Evolutionary conservation across 2,888 invertebrate genomes (phyloP).

Genomic region (Eristalis intricaria): DNA sequence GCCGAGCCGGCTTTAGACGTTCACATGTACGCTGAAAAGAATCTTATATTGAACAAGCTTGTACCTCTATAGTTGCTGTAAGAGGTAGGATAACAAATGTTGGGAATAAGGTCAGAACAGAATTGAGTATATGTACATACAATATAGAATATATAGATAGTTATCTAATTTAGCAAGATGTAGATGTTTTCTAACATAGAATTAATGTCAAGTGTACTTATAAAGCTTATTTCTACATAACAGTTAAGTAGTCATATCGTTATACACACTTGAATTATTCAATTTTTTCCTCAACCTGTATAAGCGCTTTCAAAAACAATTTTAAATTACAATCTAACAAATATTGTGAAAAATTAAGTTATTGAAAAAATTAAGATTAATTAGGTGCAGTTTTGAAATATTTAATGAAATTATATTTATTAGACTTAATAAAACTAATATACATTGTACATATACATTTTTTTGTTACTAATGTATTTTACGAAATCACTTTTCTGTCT

Average conservation of each 20-base stretch:
- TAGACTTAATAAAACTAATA: not conserved
- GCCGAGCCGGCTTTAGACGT: too few species aligned
- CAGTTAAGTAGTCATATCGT: not conserved
- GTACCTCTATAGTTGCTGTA: too few species aligned
- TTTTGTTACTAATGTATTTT: slow-evolving; percentile 36
- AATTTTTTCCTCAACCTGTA: not conserved
- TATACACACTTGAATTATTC: not conserved
- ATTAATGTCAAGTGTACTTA: too few species aligned
- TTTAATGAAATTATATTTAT: not conserved
- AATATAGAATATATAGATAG: too few species aligned
- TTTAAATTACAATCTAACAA: not conserved
- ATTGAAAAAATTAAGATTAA: not conserved
- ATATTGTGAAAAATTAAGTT: not conserved
- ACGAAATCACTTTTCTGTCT: slow-evolving; percentile 55
- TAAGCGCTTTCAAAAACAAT: not conserved
- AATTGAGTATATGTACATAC: too few species aligned
- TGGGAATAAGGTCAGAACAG: too few species aligned
- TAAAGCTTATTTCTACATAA: too few species aligned
- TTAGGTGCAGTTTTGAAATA: not conserved
- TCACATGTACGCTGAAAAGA: too few species aligned
- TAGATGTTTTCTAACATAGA: too few species aligned
- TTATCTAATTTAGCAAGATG: too few species aligned
- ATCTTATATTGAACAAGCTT: too few species aligned
- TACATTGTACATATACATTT: slow-evolving; percentile 45
- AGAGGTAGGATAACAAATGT: too few species aligned